Evolutionary conservation across 2,888 invertebrate genomes (phyloP), one percentile per base, ranked within the genome.

Genomic region (Ethmia dodecea): DNA sequence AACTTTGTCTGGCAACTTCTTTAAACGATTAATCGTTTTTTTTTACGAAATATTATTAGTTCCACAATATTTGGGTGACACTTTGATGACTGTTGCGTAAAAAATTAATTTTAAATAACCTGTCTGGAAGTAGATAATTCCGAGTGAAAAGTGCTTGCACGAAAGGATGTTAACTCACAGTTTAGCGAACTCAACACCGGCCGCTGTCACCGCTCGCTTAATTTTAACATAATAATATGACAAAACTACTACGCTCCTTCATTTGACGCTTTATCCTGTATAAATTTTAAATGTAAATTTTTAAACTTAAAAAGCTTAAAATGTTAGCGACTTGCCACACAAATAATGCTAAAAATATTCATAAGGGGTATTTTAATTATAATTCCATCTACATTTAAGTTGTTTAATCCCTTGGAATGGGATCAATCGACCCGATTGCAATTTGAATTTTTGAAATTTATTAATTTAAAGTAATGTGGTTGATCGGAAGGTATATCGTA

Each of bases 351-450:
- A 50, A 59, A 58, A 61, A 61, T 62, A 62, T 63, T 62, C 60
- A 61, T 61, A 59, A 61, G 55, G 56, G 50, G 63, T 67, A 71
- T 70, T 72, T 73, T 75, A 77, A 78, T 77, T 75, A 69, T 71
- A 68, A 67, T 63, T 65, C 60, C 56, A 59, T 58, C 58, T 62
- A 55, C 57, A 57, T 57, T 41, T 54, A 47, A 57, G 50, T 59
- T 59, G 58, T 64, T 67, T 68, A 72, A 73, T 66, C 66, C 68
- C 51, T 47, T 45, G 52, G 43, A 48, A 52, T 50, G 50, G 53
- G 49, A 61, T 53, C 58, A 59, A 54, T 62, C 52, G 55, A 42
- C 30, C 37, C 49, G 49, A 49, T 43, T 43, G 38, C 52, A 42
- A 49, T 49, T 51, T 55, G 57, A 57, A 64, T 56, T 56, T 58